Evolutionary conservation across 2,888 invertebrate species (phyloP).

Genomic region (Margaritifera margaritifera): DNA sequence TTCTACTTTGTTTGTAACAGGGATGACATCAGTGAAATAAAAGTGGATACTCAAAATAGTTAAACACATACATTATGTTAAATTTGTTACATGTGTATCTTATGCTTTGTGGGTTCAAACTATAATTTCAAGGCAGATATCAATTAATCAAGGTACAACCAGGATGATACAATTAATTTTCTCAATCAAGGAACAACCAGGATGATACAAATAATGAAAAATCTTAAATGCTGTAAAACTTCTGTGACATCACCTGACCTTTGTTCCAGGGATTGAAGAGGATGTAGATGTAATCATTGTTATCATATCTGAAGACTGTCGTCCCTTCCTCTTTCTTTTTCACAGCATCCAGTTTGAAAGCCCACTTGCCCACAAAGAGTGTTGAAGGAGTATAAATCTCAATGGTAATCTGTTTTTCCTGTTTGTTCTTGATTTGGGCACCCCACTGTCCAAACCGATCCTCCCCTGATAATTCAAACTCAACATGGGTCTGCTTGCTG

Average conservation of each 20-base stretch:
- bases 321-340: conserved; percentile 28
- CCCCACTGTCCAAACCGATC: conserved; percentile 55
- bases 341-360: conserved; percentile 53
- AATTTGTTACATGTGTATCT: too few relatives aligned
- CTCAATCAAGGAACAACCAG: too few relatives aligned
- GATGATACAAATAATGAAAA: not conserved
- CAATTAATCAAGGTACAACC: too few relatives aligned
- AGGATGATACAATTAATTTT: too few relatives aligned
- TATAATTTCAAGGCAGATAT: too few relatives aligned
- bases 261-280: conserved; percentile 93
- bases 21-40: too few relatives aligned
- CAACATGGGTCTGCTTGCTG: conserved; percentile 53
- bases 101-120: too few relatives aligned
- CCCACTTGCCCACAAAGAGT: conserved; percentile 59
- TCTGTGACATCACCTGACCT: conserved; percentile 75
- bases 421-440: conserved; percentile 35
- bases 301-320: conserved; percentile 33
- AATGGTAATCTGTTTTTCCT: conserved; percentile 33
- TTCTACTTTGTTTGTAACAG: too few relatives aligned
- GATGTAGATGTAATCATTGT: conserved; percentile 80
- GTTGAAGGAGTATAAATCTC: conserved; percentile 52
- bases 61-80: too few relatives aligned
- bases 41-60: too few relatives aligned
- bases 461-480: conserved; percentile 53
- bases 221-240: not conserved